These are phyloP conservation scores for Brotula barbata DNA, from an alignment of 2,797 vertebrate species.

Conservation along the genomic window DNA sequence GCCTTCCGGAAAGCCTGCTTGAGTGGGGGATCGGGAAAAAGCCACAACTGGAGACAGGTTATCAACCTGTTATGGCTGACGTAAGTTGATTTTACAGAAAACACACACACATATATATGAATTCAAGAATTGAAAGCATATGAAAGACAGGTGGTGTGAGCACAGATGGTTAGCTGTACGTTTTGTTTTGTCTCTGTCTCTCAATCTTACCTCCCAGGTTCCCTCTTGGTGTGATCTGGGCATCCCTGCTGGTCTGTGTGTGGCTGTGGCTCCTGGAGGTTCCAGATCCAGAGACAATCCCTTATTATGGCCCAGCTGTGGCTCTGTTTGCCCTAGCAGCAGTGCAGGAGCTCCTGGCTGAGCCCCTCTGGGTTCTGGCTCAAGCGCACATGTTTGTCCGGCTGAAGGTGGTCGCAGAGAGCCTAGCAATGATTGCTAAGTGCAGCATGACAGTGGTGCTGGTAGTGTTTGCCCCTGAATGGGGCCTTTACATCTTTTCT, in stretches of 20 bases:
- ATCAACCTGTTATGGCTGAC: conserved; percentile 94
- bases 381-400: conserved; percentile 92
- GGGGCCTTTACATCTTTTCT: conserved; percentile 94
- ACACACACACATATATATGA: not conserved
- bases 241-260: conserved; percentile 82
- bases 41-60: conserved; percentile 89
- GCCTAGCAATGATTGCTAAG: conserved; percentile 87
- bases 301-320: conserved; percentile 88
- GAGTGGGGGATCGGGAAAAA: conserved; percentile 79
- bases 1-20: conserved; percentile 94
- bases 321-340: conserved; percentile 88
- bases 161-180: not conserved
- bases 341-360: conserved; percentile 89
- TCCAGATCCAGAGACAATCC: conserved; percentile 83
- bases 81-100: conserved; percentile 77
- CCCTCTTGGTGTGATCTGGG: conserved; percentile 90
- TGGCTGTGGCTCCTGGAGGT: conserved; percentile 91
- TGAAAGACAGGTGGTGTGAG: no score
- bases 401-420: conserved; percentile 93
- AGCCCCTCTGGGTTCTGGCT: conserved; percentile 94
- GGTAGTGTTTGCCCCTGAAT: conserved; percentile 83
- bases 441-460: conserved; percentile 86
- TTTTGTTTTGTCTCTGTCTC: not conserved
- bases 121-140: no score
- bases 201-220: conserved; percentile 74